Evolutionary conservation across 2,888 invertebrate species (phyloP).

Genomic region (Blastobasis adustella): DNA sequence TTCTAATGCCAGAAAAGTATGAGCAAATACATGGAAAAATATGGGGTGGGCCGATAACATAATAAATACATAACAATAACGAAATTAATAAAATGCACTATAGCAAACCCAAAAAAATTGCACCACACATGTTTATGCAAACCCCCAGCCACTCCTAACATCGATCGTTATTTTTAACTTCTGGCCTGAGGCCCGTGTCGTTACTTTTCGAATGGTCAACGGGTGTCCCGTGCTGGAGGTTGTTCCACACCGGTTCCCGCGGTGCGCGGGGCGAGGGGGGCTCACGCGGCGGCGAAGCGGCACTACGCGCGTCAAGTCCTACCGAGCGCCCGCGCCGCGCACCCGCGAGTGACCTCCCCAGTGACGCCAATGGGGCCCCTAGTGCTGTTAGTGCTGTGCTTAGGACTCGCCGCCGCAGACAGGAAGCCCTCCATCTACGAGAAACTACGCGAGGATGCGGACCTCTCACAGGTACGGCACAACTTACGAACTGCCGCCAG

Average conservation of each 20-base stretch:
- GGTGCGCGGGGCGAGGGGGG: conserved; percentile 46
- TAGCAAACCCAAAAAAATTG: not conserved
- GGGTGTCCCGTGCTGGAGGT: conserved; percentile 26
- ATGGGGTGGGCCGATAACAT: no score
- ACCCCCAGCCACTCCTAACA: not conserved
- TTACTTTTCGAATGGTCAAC: conserved; percentile 43
- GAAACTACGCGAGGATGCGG: conserved; percentile 78
- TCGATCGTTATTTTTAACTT: no score
- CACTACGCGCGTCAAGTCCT: conserved; percentile 53
- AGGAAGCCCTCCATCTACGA: conserved; percentile 74
- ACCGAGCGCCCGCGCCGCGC: conserved; percentile 30
- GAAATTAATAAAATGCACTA: not conserved
- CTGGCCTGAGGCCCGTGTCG: no score
- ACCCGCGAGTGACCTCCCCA: not conserved
- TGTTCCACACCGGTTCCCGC: conserved; percentile 20
- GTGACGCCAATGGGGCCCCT: conserved; percentile 18
- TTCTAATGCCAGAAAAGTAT: no score
- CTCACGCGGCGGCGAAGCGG: conserved; percentile 25
- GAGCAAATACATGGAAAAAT: no score
- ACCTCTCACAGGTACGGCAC: conserved; percentile 78
- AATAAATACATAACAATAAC: no score
- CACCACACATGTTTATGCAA: not conserved
- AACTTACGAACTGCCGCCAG: conserved; percentile 29
- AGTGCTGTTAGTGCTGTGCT: conserved; percentile 57
- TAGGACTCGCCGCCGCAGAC: conserved; percentile 41